Evolutionary conservation across 2,113 vertebrate species (phyloP), one percentile per base, ranked within the genome.

Genomic region (Fregata magnificens): DNA sequence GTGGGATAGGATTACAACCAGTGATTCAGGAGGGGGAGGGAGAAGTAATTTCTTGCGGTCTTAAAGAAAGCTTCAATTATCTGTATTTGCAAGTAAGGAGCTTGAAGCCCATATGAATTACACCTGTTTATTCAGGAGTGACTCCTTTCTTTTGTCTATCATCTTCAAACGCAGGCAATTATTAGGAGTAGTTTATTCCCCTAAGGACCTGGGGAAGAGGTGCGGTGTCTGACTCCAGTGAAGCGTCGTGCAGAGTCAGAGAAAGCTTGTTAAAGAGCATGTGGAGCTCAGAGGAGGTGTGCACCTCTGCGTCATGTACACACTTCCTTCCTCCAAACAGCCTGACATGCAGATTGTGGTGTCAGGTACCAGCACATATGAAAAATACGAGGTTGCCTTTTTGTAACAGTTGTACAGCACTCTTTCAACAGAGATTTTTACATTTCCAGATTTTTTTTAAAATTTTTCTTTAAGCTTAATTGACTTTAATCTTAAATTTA

Each of bases 221-320:
- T 56, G 76, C 3, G 2, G 47, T 53, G 69, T 49, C 73, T 84
- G 87, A 76, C 62, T 87, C 28, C 70, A 44, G 65, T 0, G 0
- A 31, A 38, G 61, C 1, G 0, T 59, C 0, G 0, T 63, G 79
- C 19, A 3, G 31, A 47, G 53, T 42, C 5, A 4, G 50, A 28
- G 50, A 29, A 59, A 62, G 65, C 9, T 67, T 36, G 18, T 66
- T 74, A 22, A 65, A 42, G 78, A 74, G 67, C 59, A 4, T n/a
- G 67, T 42, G 72, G 89, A 66, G 84, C 70, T 85, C 2, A 7
- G 81, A 73, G 73, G n/a, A 40, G 66, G 18, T 36, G 38, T 25
- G 7, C 34, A 34, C 5, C 58, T 66, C 52, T 72, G 72, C 53
- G 11, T 36, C 25, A 32, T 15, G 28, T 18, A 16, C 16, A 31